Percentiles rank a stretch among this genome's conserved stretches.
Evolutionary conservation across 92 coral and sea anemone species (phyloP).

Genomic region (Palythoa heliodiscus): DNA sequence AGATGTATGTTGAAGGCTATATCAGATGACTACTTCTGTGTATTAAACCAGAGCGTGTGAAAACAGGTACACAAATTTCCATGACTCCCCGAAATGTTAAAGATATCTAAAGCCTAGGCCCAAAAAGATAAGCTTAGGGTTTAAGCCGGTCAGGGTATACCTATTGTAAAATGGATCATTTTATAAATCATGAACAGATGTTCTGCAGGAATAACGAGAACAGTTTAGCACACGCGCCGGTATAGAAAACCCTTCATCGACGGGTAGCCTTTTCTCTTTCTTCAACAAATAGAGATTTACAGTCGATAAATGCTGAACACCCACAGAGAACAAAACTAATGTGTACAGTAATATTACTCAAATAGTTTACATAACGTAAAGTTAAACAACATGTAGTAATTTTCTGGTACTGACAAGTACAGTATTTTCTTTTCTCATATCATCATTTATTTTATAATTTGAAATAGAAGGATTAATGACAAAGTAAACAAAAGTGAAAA

Average conservation of each 20-base stretch:
- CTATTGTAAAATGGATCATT: conserved; percentile 51
- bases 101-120: conserved; percentile 53
- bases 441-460: conserved; percentile 70
- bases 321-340: conserved; percentile 43
- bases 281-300: conserved; percentile 61
- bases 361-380: conserved; percentile 70
- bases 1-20: conserved; percentile 73
- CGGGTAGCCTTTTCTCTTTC: conserved; percentile 39
- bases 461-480: conserved; percentile 72
- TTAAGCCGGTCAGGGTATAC: conserved; percentile 3
- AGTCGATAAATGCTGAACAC: conserved; percentile 48
- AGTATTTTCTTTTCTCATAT: conserved; percentile 50
- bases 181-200: conserved; percentile 79
- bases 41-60: conserved; percentile 70
- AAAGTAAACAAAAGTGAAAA: conserved; percentile 60
- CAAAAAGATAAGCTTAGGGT: conserved; percentile 45
- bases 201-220: conserved; percentile 53
- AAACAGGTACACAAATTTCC: conserved; percentile 59
- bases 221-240: conserved; percentile 42
- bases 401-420: conserved; percentile 52
- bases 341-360: conserved; percentile 42
- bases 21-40: conserved; percentile 77
- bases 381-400: conserved; percentile 59
- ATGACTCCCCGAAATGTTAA: conserved; percentile 50
- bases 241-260: conserved; percentile 24